Conservation (phyloP, 2,113 vertebrate species). For the Marmota flaviventris region DNA sequence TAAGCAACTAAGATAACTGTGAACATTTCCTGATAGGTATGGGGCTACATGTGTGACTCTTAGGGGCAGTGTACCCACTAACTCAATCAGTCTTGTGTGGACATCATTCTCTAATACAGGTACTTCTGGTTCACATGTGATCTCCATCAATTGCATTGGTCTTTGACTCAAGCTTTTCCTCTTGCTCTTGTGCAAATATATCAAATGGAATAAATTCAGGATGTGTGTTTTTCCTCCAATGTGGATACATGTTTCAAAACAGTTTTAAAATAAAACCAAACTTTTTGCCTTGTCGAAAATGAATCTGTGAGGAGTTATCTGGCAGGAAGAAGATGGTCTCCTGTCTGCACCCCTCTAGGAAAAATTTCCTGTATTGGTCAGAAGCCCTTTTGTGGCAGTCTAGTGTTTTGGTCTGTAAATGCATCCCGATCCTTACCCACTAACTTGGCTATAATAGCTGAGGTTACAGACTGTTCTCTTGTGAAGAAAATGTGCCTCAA, state of each 20-base stretch:
- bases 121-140: background rate
- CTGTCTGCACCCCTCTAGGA: background rate
- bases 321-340: background rate
- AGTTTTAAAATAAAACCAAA: background rate
- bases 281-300: background rate
- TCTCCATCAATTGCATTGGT: background rate
- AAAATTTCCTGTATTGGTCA: background rate
- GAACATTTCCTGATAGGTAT: background rate
- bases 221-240: background rate
- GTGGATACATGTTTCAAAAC: background rate
- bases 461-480: background rate
- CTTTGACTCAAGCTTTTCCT: constrained; percentile 30
- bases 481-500: background rate
- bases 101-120: background rate
- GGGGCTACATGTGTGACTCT: background rate
- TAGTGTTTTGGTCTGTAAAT: background rate
- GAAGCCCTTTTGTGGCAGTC: background rate
- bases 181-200: background rate
- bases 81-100: background rate
- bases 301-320: background rate
- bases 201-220: constrained; percentile 7
- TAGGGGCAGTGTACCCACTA: background rate
- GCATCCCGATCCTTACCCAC: rapidly evolving
- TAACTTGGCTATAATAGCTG: background rate
- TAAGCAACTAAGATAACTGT: background rate